phyloP scores from a whole-genome alignment of 2,113 vertebrate species.

The Macrotus californicus region DNA sequence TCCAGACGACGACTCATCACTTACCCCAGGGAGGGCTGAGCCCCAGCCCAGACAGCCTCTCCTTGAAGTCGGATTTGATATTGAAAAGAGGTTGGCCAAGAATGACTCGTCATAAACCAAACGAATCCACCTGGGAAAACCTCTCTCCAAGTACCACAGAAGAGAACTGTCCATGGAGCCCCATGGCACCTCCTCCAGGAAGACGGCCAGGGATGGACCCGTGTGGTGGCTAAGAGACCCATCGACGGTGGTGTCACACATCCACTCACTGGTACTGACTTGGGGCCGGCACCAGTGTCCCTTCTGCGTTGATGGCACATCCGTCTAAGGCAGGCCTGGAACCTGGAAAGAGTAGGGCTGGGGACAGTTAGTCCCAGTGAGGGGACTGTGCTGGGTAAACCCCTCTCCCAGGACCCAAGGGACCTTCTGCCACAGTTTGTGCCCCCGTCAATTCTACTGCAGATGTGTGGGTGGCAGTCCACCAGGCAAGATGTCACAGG shows the following conservation, averaged over 20 bases:
- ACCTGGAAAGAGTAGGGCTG: neutral
- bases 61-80: fast-evolving
- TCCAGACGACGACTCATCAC: neutral
- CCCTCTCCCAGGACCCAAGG: neutral
- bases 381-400: neutral
- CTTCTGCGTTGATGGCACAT: neutral
- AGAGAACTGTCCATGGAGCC: fast-evolving
- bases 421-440: fast-evolving
- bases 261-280: fast-evolving
- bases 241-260: fast-evolving
- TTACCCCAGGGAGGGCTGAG: neutral
- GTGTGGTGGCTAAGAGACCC: fast-evolving
- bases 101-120: fast-evolving
- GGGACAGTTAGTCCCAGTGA: neutral
- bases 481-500: fast-evolving
- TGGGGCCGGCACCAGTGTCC: fast-evolving
- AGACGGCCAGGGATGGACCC: fast-evolving
- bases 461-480: neutral
- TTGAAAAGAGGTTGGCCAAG: neutral
- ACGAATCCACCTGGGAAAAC: neutral
- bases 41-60: fast-evolving
- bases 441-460: fast-evolving
- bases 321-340: fast-evolving
- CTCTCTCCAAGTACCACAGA: neutral
- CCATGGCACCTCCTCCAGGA: fast-evolving